Percentiles rank a stretch among this genome's conserved stretches.
phyloP scores from a whole-genome alignment of 2,113 vertebrate genomes.

The Poeciliopsis prolifica region DNA sequence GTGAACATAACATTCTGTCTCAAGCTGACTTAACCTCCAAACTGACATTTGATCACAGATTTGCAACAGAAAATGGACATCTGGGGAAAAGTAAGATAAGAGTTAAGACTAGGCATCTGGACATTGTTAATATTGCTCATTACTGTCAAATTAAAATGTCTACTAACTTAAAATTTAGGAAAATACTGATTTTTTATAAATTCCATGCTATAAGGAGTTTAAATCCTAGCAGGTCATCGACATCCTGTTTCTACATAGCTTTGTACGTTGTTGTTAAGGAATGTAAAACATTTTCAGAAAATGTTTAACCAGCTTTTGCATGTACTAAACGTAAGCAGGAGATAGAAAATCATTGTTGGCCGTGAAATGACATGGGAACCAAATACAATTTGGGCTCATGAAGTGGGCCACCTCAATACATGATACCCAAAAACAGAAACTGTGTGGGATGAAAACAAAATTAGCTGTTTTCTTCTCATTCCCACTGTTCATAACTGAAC shows the following conservation, averaged over 20 bases:
- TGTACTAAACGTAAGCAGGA: slow-evolving; percentile 31
- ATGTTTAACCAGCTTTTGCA: background rate
- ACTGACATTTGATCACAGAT: background rate
- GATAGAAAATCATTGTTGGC: slow-evolving; percentile 49
- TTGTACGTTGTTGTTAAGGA: background rate
- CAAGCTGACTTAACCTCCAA: background rate
- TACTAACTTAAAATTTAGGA: background rate
- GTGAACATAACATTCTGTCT: too few species aligned
- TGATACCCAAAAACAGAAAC: slow-evolving; percentile 63
- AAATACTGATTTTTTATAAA: too few species aligned
- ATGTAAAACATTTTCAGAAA: background rate
- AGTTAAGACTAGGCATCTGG: too few species aligned
- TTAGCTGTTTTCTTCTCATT: slow-evolving; percentile 33
- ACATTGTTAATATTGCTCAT: background rate
- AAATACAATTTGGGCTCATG: slow-evolving; percentile 83
- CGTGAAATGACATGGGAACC: slow-evolving; percentile 67
- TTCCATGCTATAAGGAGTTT: too few species aligned
- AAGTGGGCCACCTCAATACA: slow-evolving; percentile 73
- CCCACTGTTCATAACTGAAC: slow-evolving; percentile 11
- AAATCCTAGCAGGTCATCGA: too few species aligned
- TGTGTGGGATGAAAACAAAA: slow-evolving; percentile 51
- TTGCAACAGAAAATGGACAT: too few species aligned
- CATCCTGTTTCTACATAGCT: background rate
- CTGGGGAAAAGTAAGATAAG: too few species aligned
- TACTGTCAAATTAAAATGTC: background rate